phyloP scores from a whole-genome alignment of 2,888 invertebrate species.

The Euspilapteryx auroguttella region DNA sequence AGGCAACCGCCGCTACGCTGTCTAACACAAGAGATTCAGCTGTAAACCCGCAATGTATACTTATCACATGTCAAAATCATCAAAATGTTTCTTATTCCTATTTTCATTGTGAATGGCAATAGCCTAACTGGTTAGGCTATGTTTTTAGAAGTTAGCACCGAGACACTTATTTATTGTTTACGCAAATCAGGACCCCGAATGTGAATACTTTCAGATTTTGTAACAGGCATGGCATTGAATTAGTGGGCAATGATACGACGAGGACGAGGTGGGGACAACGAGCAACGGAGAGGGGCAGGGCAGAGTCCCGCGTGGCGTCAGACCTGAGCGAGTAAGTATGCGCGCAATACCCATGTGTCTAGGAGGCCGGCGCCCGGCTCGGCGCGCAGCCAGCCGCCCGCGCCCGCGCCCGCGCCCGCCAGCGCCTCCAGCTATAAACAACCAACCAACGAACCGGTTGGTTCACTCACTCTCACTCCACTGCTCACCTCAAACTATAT shows the following conservation, averaged over 20 bases:
- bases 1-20: too few species aligned
- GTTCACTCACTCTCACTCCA: conserved; percentile 11
- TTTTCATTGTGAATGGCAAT: too few species aligned
- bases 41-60: too few species aligned
- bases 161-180: too few species aligned
- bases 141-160: too few species aligned
- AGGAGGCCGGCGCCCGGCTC: conserved; percentile 49
- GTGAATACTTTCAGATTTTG: too few species aligned
- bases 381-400: conserved; percentile 54
- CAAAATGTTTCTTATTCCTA: too few species aligned
- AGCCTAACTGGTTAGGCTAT: too few species aligned
- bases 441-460: conserved; percentile 15
- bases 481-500: too few species aligned
- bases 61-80: too few species aligned
- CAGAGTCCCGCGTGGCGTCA: conserved; percentile 23
- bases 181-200: too few species aligned
- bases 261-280: conserved; percentile 11
- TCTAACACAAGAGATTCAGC: too few species aligned
- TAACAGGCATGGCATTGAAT: not conserved
- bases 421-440: conserved; percentile 60
- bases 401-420: conserved; percentile 52
- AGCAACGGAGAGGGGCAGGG: conserved; percentile 17
- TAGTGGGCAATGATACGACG: not conserved
- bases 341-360: conserved; percentile 63
- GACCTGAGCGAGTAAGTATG: conserved; percentile 61